Conservation (phyloP, 2,888 invertebrate genomes). For the Camptogramma bilineatum region DNA sequence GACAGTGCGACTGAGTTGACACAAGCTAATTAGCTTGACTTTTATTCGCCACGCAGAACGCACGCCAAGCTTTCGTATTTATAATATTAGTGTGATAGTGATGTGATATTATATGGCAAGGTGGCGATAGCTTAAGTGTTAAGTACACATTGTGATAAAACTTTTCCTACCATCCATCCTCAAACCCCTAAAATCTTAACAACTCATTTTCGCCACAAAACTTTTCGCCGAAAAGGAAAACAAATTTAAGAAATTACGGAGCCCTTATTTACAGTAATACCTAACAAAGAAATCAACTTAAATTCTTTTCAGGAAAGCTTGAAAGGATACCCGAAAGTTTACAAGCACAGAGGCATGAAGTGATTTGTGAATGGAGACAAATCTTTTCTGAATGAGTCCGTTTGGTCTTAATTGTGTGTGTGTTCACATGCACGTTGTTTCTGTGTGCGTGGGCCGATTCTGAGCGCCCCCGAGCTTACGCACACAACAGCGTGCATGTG, state of each 20-base stretch:
- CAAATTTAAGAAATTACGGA: background rate
- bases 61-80: too few species aligned
- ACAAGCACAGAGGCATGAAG: background rate
- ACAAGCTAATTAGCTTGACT: too few species aligned
- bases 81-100: too few species aligned
- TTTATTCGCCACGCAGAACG: too few species aligned
- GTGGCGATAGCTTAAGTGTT: background rate
- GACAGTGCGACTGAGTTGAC: too few species aligned
- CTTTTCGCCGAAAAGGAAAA: background rate
- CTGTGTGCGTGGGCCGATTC: too few species aligned
- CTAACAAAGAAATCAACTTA: slow-evolving; percentile 19
- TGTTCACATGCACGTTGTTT: too few species aligned
- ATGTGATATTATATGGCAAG: too few species aligned
- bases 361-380: background rate
- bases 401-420: too few species aligned
- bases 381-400: background rate
- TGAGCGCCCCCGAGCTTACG: too few species aligned
- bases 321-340: slow-evolving; percentile 31
- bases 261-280: slow-evolving; percentile 14
- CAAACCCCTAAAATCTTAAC: background rate
- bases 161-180: background rate
- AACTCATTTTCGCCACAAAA: slow-evolving; percentile 1
- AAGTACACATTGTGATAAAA: background rate
- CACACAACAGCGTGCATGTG: too few species aligned
- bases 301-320: slow-evolving; percentile 17